Conservation (phyloP, 2,797 vertebrate genomes). For the Gadopsis bispinosus region DNA sequence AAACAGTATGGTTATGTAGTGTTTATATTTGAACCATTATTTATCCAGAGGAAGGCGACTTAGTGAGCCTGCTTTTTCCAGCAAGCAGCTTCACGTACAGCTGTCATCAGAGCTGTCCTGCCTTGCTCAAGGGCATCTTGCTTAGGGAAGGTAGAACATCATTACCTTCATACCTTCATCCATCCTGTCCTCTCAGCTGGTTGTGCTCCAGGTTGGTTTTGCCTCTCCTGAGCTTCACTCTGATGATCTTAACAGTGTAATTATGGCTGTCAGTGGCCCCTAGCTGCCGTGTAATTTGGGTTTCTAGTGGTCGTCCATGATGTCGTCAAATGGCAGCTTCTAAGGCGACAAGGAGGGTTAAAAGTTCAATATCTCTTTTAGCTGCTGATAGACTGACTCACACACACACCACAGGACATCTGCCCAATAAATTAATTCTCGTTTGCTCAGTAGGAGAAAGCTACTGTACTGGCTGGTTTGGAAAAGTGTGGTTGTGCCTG, state of each 20-base stretch:
- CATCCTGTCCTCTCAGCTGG: constrained; percentile 59
- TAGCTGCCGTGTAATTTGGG: constrained; percentile 83
- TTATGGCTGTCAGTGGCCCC: constrained; percentile 82
- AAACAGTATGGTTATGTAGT: constrained; percentile 3
- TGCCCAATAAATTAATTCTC: constrained; percentile 11
- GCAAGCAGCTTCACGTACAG: not conserved
- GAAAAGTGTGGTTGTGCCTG: constrained; percentile 12
- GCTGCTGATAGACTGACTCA: constrained; percentile 55
- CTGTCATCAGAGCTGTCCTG: constrained; percentile 12
- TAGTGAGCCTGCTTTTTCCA: constrained; percentile 5
- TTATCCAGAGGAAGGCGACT: not conserved
- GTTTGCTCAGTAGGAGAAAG: constrained; percentile 18
- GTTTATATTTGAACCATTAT: constrained; percentile 21
- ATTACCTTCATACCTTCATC: constrained; percentile 61
- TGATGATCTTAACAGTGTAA: constrained; percentile 82
- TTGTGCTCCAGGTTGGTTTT: constrained; percentile 67
- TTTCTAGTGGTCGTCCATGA: constrained; percentile 73
- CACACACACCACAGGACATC: constrained; percentile 33
- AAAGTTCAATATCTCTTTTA: constrained; percentile 79
- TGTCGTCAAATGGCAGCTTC: constrained; percentile 79
- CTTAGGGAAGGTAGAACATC: constrained; percentile 3
- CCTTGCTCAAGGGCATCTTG: constrained; percentile 11
- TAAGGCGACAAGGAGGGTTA: constrained; percentile 74
- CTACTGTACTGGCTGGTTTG: constrained; percentile 32
- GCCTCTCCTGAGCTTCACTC: constrained; percentile 70